These are phyloP conservation scores for Homarus gammarus DNA, from an alignment of 2,888 invertebrate genomes.

Conservation along the genomic window DNA sequence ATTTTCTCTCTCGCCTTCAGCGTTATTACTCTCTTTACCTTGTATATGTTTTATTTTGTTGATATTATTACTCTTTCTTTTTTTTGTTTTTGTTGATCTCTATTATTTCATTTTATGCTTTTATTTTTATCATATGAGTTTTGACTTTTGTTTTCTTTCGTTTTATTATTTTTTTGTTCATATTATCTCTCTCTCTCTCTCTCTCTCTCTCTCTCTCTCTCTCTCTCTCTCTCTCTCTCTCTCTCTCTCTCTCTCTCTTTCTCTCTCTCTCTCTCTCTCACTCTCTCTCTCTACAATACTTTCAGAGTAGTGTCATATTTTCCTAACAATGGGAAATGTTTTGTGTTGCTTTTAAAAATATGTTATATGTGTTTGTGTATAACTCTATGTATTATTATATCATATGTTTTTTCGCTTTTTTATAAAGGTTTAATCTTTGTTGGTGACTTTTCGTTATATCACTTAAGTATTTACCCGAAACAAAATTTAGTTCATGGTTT, in stretches of 20 bases:
- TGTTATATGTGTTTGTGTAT: no score
- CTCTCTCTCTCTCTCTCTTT: background rate
- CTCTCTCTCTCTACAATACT: background rate
- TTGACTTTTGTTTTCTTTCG: background rate
- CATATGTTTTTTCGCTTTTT: no score
- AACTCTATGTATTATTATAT: no score
- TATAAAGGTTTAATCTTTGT: no score
- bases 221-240: slow-evolving; percentile 7
- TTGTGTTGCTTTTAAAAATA: no score
- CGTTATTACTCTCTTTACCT: background rate
- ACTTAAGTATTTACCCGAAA: no score
- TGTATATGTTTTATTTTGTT: background rate
- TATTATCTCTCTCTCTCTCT: background rate
- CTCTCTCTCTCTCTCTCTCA: no score
- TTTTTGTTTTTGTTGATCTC: background rate
- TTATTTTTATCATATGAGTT: background rate
- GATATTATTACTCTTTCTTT: background rate
- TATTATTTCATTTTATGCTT: no score
- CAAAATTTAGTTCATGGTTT: no score
- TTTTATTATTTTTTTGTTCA: background rate
- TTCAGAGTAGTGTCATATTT: background rate
- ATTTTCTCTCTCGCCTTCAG: no score
- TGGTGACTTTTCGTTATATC: no score
- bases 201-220: background rate
- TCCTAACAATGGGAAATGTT: background rate